Evolutionary conservation across 2,888 invertebrate genomes (phyloP), one percentile per base, ranked within the genome.

Genomic region (Terebella lapidaria): DNA sequence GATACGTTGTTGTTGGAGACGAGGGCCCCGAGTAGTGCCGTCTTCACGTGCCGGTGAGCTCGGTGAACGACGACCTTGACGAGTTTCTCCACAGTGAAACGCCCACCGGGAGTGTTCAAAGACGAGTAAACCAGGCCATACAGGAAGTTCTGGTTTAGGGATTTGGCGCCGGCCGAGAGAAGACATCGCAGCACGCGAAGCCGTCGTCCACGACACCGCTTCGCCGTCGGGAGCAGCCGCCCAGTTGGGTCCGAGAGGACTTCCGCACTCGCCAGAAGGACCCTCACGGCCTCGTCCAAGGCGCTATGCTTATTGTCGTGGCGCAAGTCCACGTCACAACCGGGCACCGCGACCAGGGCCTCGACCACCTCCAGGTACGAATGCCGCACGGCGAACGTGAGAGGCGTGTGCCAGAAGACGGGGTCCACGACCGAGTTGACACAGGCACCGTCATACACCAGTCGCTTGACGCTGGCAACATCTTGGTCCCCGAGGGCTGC

Each of bases 321-420:
- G 5, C 18, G 28, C 27, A 49, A 28, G 30, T 63, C 57, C 3
- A 63, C 29, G 3, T 28, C 25, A 60, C 62, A 63, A 1, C 28
- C 35, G 25, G 57, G 51, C 28, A 25, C 3, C 4, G 20, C 3
- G n/a, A 54, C 54, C 27, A 63, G 45, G n/a, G 45, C n/a, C 55
- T 63, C 62, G 5, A 63, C 62, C n/a, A 60, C 35, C 52, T 63
- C 62, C 28, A 63, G 52, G 54, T 49, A 49, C 42, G 60, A 57
- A 42, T 45, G 45, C 52, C 60, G 60, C 35, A 63, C 60, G 30
- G 62, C 42, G 29, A 49, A 60, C 15, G 55, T 63, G 10, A 63
- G 52, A 2, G 62, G 47, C 3, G 62, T 60, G 28, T 63, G 60
- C 24, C 49, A 29, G 29, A 47, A 55, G 28, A 54, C 62, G 27